A percentile compares a stretch with the other conserved stretches of the same genome.
Conservation (phyloP, 2,888 invertebrate species). For the Tipula helvola region DNA sequence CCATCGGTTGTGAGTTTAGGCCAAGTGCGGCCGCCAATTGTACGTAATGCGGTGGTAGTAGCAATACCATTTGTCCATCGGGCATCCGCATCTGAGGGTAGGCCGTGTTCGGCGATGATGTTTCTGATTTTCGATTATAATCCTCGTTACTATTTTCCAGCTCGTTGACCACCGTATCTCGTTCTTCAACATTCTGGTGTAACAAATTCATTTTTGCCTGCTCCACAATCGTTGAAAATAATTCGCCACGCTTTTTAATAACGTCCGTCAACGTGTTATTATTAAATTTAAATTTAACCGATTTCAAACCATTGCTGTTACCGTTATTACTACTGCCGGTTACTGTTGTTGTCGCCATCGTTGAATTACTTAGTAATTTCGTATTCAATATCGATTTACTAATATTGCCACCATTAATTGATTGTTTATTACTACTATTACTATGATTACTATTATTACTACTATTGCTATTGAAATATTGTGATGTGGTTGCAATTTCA, state of each 20-base stretch:
- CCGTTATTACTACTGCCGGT: background rate
- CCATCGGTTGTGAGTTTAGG: slow-evolving; percentile 28
- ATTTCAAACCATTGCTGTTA: background rate
- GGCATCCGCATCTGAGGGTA: slow-evolving; percentile 37
- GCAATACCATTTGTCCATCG: slow-evolving; percentile 42
- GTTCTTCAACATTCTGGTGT: background rate
- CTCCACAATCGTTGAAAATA: background rate
- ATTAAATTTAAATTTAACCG: slow-evolving; percentile 6
- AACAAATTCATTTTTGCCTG: background rate
- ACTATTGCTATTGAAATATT: slow-evolving; percentile 5
- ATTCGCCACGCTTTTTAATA: background rate
- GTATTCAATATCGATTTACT: slow-evolving; percentile 6
- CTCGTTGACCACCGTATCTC: background rate
- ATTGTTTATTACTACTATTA: background rate
- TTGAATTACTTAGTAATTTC: background rate
- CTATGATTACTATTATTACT: slow-evolving; percentile 4
- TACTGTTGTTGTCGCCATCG: background rate
- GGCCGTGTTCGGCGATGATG: slow-evolving; percentile 12
- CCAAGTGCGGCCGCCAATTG: slow-evolving; percentile 41
- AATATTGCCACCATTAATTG: background rate
- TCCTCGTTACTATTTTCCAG: background rate
- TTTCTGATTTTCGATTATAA: background rate
- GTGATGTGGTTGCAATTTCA: slow-evolving; percentile 15
- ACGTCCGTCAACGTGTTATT: background rate
- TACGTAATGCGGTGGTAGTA: slow-evolving; percentile 46